These are phyloP conservation scores for Furcifer pardalis DNA, from an alignment of 2,797 vertebrate genomes.

Conservation along the genomic window DNA sequence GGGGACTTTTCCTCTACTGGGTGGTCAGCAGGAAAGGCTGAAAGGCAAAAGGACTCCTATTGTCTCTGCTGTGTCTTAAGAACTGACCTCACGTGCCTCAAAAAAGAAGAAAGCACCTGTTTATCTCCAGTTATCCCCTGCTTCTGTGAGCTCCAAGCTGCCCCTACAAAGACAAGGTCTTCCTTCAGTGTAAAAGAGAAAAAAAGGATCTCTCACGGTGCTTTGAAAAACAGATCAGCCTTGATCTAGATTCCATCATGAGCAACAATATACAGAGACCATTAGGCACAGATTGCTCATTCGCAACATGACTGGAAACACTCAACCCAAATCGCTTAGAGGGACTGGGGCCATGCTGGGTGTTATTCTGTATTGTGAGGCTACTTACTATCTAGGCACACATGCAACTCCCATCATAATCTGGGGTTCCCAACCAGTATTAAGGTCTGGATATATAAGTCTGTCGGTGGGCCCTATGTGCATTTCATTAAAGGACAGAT, in stretches of 20 bases:
- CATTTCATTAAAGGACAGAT: not conserved
- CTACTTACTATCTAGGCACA: too few relatives aligned
- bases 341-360: not conserved
- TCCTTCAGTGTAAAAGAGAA: not conserved
- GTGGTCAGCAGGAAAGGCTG: constrained; percentile 77
- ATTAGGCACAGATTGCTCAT: not conserved
- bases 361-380: not conserved
- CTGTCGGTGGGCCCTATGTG: not conserved
- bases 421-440: not conserved
- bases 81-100: constrained; percentile 74
- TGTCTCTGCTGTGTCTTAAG: constrained; percentile 71
- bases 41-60: constrained; percentile 77
- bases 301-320: not conserved
- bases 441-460: not conserved
- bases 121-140: constrained; percentile 60
- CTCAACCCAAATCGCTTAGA: too few relatives aligned
- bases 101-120: constrained; percentile 74
- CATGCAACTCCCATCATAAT: not conserved
- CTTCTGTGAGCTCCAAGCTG: constrained; percentile 26
- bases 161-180: not conserved
- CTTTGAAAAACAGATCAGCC: constrained; percentile 6
- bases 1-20: constrained; percentile 63
- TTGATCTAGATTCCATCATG: not conserved
- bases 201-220: not conserved
- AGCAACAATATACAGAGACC: not conserved